Conservation (phyloP, 2,113 vertebrate genomes). For the Festucalex cinctus region DNA sequence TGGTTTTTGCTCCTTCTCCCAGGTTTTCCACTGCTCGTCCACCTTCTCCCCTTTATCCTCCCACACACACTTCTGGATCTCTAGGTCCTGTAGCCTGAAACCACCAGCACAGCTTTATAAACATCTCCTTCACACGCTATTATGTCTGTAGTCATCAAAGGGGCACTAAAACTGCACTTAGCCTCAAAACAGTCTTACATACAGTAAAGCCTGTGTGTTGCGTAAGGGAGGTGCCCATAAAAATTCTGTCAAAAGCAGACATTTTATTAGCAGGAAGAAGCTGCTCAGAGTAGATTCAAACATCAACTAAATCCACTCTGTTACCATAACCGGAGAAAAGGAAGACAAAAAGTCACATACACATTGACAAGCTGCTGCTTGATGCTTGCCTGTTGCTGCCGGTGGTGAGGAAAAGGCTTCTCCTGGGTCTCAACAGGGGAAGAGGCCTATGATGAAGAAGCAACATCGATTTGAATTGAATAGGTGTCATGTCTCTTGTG, state of each 20-base stretch:
- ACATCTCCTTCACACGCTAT: slow-evolving; percentile 51
- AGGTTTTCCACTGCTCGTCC: slow-evolving; percentile 50
- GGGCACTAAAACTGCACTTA: slow-evolving; percentile 69
- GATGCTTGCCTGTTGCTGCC: slow-evolving; percentile 62
- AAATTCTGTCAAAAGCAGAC: slow-evolving; percentile 49
- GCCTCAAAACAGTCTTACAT: slow-evolving; percentile 29
- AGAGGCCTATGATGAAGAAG: slow-evolving; percentile 45
- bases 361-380: slow-evolving; percentile 71
- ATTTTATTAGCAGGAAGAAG: slow-evolving; percentile 53
- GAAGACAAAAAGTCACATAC: slow-evolving; percentile 66
- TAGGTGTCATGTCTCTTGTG: not conserved
- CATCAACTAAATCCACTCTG: slow-evolving; percentile 38
- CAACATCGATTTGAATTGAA: not conserved
- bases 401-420: slow-evolving; percentile 48
- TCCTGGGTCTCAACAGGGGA: slow-evolving; percentile 50
- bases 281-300: slow-evolving; percentile 48
- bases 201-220: slow-evolving; percentile 32
- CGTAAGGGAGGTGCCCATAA: slow-evolving; percentile 47
- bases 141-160: slow-evolving; percentile 48
- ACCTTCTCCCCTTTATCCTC: slow-evolving; percentile 63
- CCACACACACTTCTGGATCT: slow-evolving; percentile 60
- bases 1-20: slow-evolving; percentile 54
- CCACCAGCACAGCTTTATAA: slow-evolving; percentile 56
- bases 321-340: slow-evolving; percentile 62
- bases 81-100: slow-evolving; percentile 72